Percentiles rank a stretch among this genome's conserved stretches.
Evolutionary conservation across 2,888 invertebrate genomes (phyloP).

Genomic region (Bhutanitis thaidina): DNA sequence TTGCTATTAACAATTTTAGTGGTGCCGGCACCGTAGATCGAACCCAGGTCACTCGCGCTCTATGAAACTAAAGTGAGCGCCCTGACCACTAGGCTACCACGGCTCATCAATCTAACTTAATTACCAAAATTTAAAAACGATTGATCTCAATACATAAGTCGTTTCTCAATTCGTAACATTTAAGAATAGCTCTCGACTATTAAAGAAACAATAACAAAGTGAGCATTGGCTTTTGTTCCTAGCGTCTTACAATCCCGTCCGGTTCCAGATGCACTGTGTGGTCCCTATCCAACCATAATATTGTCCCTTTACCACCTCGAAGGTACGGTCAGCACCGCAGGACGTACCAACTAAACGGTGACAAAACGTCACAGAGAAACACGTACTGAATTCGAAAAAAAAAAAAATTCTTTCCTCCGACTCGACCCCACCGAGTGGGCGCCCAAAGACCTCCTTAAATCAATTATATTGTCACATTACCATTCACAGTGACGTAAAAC

Average conservation of each 20-base stretch:
- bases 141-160: too few relatives aligned
- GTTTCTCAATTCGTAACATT: too few relatives aligned
- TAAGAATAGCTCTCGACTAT: too few relatives aligned
- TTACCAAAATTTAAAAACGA: too few relatives aligned
- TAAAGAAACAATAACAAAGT: background rate
- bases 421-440: conserved; percentile 25
- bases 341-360: conserved; percentile 9
- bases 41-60: too few relatives aligned
- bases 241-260: background rate
- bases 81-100: too few relatives aligned
- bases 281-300: background rate
- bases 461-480: conserved; percentile 37
- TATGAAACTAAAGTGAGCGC: too few relatives aligned
- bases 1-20: too few relatives aligned
- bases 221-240: background rate
- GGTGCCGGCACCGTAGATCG: too few relatives aligned
- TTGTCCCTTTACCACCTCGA: background rate
- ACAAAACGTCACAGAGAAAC: conserved; percentile 8
- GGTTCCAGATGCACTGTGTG: conserved; percentile 1
- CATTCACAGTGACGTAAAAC: conserved; percentile 28
- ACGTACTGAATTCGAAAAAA: background rate
- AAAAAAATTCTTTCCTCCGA: conserved; percentile 1
- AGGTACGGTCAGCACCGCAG: conserved; percentile 12
- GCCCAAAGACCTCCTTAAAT: conserved; percentile 31
- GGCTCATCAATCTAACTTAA: too few relatives aligned